Evolutionary conservation across 2,888 invertebrate species (phyloP), one percentile per base, ranked within the genome.

Genomic region (Microctonus hyperodae): DNA sequence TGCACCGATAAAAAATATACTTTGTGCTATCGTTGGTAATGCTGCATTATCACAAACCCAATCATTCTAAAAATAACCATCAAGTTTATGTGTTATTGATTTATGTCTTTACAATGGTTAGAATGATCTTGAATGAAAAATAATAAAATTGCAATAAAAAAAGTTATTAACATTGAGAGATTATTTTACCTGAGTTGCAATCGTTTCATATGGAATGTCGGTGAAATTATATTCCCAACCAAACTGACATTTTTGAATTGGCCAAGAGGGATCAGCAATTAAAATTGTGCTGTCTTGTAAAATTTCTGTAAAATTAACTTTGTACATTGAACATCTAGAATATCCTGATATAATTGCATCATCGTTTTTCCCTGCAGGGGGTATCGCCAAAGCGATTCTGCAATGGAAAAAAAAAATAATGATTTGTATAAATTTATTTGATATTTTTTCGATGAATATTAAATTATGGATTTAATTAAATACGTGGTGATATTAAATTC

Each of bases 21-120:
- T 91, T 78, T 94, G 94, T 0, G 95, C 91, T 7, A 92, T 88
- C 0, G 92, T 91, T 0, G 93, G 90, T 61, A 92, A 82, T 60
- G 92, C 91, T 65, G 91, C 91, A 69, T 92, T 88, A 4, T 93
- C 92, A 79, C 95, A 96, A 48, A 95, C 95, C 95, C 95, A 96
- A 79, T 92, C 90, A 80, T 92, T 85, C 92, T 93, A 84, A 23
- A 86, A 80, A 31, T 55, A 13, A 53, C 13, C 10, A 51, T 16
- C 37, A 40, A 37, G n/a, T 48, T 40, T 61, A 57, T 16, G 20
- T 50, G 50, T 16, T 16, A 16, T 50, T 50, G 16, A 16, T 50
- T 50, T 16, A 6, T 16, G n/a, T n/a, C n/a, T n/a, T n/a, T n/a
- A n/a, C n/a, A n/a, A n/a, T n/a, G n/a, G n/a, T n/a, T n/a, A n/a